phyloP scores from a whole-genome alignment of 2,888 invertebrate species.

The Chrysomela aeneicollis region DNA sequence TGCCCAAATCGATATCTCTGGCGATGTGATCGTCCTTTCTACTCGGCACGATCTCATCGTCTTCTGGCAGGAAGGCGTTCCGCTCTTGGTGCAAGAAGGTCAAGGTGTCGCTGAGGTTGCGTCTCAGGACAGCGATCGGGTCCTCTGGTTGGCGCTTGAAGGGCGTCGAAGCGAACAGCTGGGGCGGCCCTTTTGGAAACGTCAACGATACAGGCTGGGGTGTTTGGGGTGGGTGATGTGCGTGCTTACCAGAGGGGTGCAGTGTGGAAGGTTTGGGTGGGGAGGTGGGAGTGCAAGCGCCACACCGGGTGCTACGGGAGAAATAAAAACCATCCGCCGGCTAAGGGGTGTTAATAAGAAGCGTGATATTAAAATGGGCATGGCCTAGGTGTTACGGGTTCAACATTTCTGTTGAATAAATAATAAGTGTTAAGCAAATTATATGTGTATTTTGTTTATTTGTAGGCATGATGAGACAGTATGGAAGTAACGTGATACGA shows the following conservation, averaged over 20 bases:
- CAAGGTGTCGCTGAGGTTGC: constrained; percentile 58
- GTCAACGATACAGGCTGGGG: constrained; percentile 47
- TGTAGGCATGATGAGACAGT: too few relatives aligned
- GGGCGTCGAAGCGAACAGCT: constrained; percentile 50
- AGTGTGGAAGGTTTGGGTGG: constrained; percentile 42
- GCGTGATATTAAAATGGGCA: constrained; percentile 57
- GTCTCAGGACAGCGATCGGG: constrained; percentile 54
- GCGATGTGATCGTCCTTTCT: constrained; percentile 59
- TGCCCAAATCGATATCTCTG: constrained; percentile 54
- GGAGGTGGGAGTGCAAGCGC: constrained; percentile 34
- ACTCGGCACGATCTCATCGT: constrained; percentile 59
- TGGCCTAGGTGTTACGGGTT: constrained; percentile 47
- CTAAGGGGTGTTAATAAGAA: constrained; percentile 28
- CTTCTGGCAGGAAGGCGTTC: constrained; percentile 59
- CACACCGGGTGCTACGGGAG: constrained; percentile 35
- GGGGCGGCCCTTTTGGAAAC: constrained; percentile 49
- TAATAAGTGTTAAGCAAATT: too few relatives aligned
- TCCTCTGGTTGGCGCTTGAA: constrained; percentile 39
- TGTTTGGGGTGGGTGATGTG: too few relatives aligned
- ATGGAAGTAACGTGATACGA: too few relatives aligned
- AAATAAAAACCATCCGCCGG: constrained; percentile 32
- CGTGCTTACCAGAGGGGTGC: constrained; percentile 39
- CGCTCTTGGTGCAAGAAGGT: constrained; percentile 60
- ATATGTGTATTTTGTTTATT: too few relatives aligned
- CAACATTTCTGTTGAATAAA: too few relatives aligned